Conservation (phyloP, 2,113 vertebrate genomes). For the Herpailurus yagouaroundi region DNA sequence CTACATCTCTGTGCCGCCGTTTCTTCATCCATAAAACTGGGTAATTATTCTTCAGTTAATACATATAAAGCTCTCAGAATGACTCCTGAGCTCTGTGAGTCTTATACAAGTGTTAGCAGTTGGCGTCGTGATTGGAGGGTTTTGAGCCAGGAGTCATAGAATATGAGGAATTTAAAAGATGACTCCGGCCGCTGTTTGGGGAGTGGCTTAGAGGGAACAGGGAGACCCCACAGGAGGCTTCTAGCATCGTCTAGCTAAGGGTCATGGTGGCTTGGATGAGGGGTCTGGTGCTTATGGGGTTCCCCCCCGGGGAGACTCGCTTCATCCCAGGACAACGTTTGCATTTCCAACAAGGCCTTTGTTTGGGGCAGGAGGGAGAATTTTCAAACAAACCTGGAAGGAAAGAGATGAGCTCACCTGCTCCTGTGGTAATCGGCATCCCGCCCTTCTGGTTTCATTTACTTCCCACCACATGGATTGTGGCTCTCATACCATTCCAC, state of each 20-base stretch:
- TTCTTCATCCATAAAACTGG: not conserved
- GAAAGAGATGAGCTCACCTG: not conserved
- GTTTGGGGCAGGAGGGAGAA: not conserved
- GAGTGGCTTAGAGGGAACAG: not conserved
- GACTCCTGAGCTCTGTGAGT: not conserved
- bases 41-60: not conserved
- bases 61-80: not conserved
- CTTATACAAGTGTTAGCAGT: not conserved
- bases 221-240: not conserved
- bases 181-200: not conserved
- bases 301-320: accelerated
- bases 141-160: not conserved
- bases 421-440: not conserved
- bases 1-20: not conserved
- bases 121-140: not conserved
- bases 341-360: not conserved
- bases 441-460: not conserved
- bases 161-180: not conserved
- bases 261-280: not conserved
- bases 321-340: not conserved
- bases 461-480: not conserved
- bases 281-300: not conserved
- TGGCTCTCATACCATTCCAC: not conserved
- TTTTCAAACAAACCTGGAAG: not conserved
- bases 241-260: not conserved